Evolutionary conservation across 2,888 invertebrate species (phyloP), one percentile per base, ranked within the genome.

Genomic region (Ctenicera cuprea): DNA sequence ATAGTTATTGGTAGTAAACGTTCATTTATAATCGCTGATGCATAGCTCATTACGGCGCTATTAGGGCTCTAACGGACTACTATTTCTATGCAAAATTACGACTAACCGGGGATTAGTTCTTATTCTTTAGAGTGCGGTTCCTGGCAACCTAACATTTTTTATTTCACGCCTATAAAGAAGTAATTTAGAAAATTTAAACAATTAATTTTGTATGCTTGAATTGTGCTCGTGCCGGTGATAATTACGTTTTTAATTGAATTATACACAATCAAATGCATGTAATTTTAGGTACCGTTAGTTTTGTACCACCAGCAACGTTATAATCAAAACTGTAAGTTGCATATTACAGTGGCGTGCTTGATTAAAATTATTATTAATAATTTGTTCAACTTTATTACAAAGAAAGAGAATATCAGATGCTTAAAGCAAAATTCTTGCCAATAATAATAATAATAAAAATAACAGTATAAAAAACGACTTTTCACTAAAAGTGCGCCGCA

Each of bases 31-130:
- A 75, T 75, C 78, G 74, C 67, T 74, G 77, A 76, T 76, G 77
- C 78, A 73, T 77, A 75, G 75, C 78, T 78, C 78, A 78, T 78
- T 78, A 78, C 71, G 41, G 62, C 37, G 75, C 74, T 78, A 79
- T 78, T 79, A 78, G 77, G 74, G 69, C 73, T 69, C 65, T 79
- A 79, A 79, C 79, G 79, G 79, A 68, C 65, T 22, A 50, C 71
- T 71, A 71, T 72, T 76, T 61, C 76, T 78, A 77, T 76, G 78
- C 75, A 75, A 76, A 78, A 76, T 76, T 75, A 74, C 75, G 61
- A 67, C 41, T 59, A 33, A 45, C 57, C 26, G 57, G 16, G 54
- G 43, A 57, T 67, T 67, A 54, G 45, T 59, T 26, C 14, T 33
- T n/a, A 57, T 45, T 59, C 43, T 16, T 50, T n/a, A 18, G 1